A percentile compares a stretch with the other conserved stretches of the same genome.
Conservation (phyloP, 2,888 invertebrate species). For the Rhingia rostrata region DNA sequence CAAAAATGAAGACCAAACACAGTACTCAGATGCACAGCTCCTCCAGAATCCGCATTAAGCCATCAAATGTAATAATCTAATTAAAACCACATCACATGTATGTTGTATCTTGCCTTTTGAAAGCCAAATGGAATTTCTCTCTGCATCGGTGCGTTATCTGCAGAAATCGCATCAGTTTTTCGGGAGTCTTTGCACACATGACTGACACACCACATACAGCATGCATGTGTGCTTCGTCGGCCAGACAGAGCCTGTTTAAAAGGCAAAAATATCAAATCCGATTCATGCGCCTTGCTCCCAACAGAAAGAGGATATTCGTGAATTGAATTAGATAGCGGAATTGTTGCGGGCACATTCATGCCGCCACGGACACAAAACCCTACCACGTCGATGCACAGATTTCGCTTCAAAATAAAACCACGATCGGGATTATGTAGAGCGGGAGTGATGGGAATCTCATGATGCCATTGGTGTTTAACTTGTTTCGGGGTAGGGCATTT, state of each 20-base stretch:
- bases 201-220: neutral
- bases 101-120: neutral
- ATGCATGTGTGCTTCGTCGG: neutral
- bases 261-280: slow-evolving; percentile 35
- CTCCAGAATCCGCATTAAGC: slow-evolving; percentile 41
- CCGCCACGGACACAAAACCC: slow-evolving; percentile 37
- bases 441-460: slow-evolving; percentile 26
- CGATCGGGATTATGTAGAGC: slow-evolving; percentile 56
- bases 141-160: slow-evolving; percentile 59
- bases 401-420: slow-evolving; percentile 48
- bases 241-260: slow-evolving; percentile 15
- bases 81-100: slow-evolving; percentile 40
- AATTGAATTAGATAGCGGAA: slow-evolving; percentile 70
- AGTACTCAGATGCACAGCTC: neutral
- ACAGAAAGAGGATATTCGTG: slow-evolving; percentile 58
- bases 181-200: neutral
- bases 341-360: slow-evolving; percentile 60
- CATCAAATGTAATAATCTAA: slow-evolving; percentile 66
- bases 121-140: slow-evolving; percentile 43
- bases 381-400: slow-evolving; percentile 53
- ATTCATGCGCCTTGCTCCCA: slow-evolving; percentile 24
- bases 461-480: slow-evolving; percentile 24
- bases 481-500: neutral
- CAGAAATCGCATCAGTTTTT: slow-evolving; percentile 41
- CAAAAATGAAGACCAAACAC: too few relatives aligned